These are phyloP conservation scores for Etheostoma spectabile DNA, from an alignment of 2,113 vertebrate species.

Conservation along the genomic window DNA sequence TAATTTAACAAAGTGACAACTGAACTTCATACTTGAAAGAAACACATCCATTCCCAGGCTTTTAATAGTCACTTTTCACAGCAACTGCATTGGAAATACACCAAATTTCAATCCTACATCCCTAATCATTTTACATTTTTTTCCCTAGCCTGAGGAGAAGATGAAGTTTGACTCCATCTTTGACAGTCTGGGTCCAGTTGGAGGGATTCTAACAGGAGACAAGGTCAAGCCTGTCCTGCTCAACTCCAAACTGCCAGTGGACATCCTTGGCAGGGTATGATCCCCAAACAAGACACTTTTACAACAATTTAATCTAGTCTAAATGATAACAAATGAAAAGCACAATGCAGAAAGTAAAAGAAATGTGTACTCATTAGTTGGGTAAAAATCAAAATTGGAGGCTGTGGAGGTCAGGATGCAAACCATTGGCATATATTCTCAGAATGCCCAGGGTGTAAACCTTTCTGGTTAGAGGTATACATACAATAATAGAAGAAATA, in stretches of 20 bases:
- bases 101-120: neutral
- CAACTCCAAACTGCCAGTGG: constrained; percentile 97
- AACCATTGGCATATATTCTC: no score
- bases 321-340: neutral
- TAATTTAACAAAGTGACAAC: neutral
- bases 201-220: constrained; percentile 94
- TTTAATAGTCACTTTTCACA: neutral
- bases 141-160: constrained; percentile 92
- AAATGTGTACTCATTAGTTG: constrained; percentile 5
- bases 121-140: neutral
- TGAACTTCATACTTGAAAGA: neutral
- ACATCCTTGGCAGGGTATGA: constrained; percentile 95
- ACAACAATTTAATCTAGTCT: neutral
- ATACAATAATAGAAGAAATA: no score
- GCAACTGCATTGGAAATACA: neutral
- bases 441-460: no score
- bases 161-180: constrained; percentile 97
- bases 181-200: constrained; percentile 92
- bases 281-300: neutral
- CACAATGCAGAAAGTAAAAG: neutral
- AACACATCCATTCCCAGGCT: neutral
- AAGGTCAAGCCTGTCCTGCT: constrained; percentile 99
- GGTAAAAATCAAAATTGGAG: neutral
- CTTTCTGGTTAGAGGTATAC: no score
- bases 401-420: no score